phyloP scores from a whole-genome alignment of 2,797 vertebrate species.

The Psittacula echo region DNA sequence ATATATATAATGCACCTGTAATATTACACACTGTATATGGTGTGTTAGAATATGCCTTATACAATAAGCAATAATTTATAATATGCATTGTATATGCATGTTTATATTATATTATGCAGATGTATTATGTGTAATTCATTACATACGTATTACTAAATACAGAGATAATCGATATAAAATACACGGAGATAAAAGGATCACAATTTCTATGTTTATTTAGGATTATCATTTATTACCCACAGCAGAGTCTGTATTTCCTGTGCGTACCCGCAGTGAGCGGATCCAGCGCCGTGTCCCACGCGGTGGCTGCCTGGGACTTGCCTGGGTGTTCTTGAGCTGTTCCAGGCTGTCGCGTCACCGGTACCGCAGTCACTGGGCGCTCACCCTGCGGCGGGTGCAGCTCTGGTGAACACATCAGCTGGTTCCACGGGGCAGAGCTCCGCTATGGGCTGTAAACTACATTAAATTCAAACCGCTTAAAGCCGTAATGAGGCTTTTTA shows the following conservation, averaged over 20 bases:
- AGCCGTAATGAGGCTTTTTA: slow-evolving; percentile 42
- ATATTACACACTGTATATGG: not conserved
- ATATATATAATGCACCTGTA: not conserved
- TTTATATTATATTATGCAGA: no score
- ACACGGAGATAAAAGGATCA: not conserved
- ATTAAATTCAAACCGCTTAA: slow-evolving; percentile 85
- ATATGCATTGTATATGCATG: not conserved
- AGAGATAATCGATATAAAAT: not conserved
- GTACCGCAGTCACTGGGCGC: not conserved
- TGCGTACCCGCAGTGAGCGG: not conserved
- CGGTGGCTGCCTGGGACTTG: no score
- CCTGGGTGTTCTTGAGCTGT: no score
- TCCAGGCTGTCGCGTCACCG: not conserved
- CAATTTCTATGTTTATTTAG: not conserved
- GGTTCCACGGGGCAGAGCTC: slow-evolving; percentile 81
- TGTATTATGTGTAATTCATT: not conserved
- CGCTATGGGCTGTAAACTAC: slow-evolving; percentile 74
- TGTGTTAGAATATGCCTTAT: not conserved
- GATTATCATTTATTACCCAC: not conserved
- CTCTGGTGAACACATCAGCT: slow-evolving; percentile 57
- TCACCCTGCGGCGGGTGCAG: not conserved
- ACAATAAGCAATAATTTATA: not conserved
- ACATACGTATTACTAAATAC: not conserved
- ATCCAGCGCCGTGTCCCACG: not conserved
- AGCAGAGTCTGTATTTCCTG: not conserved